These are phyloP conservation scores for Tarsius wallacei DNA, from an alignment of 2,797 vertebrate species.

Conservation along the genomic window DNA sequence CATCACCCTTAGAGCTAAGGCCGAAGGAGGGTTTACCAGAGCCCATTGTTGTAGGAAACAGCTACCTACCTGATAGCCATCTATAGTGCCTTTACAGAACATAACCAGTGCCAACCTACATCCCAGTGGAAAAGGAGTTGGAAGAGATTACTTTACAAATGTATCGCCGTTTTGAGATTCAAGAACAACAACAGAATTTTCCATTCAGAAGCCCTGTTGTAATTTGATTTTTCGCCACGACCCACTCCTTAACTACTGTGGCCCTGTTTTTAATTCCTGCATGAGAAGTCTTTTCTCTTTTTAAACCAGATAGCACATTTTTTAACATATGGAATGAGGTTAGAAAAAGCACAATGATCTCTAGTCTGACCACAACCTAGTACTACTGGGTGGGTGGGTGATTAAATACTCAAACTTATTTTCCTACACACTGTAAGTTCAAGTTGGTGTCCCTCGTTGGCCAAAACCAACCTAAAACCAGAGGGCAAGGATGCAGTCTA, in stretches of 20 bases:
- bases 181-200: background rate
- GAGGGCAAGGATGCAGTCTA: background rate
- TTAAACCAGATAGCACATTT: conserved; percentile 5
- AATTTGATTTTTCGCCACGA: background rate
- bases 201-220: background rate
- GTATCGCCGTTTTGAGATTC: background rate
- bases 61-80: background rate
- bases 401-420: background rate
- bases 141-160: too few species aligned
- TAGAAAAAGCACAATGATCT: background rate
- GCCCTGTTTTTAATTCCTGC: background rate
- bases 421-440: background rate
- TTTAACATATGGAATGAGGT: background rate
- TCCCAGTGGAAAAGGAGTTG: background rate
- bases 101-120: background rate
- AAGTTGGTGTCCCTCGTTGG: background rate
- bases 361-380: background rate
- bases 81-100: background rate
- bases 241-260: background rate
- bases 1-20: background rate
- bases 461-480: conserved; percentile 35
- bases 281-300: background rate
- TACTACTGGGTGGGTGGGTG: background rate
- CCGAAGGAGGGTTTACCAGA: background rate
- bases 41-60: background rate